Evolutionary conservation across 2,797 vertebrate species (phyloP), one percentile per base, ranked within the genome.

Genomic region (Brachymystax lenok): DNA sequence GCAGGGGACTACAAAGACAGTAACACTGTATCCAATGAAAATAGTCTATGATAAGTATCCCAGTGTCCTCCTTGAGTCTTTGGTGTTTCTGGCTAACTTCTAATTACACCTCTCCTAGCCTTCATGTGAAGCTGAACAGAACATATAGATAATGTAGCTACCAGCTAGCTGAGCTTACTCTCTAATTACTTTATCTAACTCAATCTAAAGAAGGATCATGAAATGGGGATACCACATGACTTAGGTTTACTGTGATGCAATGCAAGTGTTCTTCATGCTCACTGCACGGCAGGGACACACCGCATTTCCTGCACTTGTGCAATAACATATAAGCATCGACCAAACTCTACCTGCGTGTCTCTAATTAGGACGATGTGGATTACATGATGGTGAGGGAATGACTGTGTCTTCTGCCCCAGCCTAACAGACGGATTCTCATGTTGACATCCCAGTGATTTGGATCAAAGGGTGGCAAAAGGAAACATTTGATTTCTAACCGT

Each of bases 291-390:
- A 21, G 59, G 82, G 70, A 63, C 59, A 21, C 59, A 63, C n/a
- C 10, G 24, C 59, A 27, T 13, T 63, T 63, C 59, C 59, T 24
- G 59, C 10, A 63, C 21, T 27, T 63, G 24, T 63, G 59, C 59
- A 63, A 77, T 86, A 87, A 88, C 88, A 83, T 88, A 87, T 83
- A 87, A 46, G 40, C 40, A 91, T 90, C 82, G 82, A 80, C 87
- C 84, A 86, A 88, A 82, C 87, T 84, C 88, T 86, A 90, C 90
- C 84, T 86, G 56, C 76, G 74, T 90, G 90, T 86, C 93, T 94
- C 89, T 94, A 92, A 94, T 95, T 94, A 94, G 85, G 84, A 79
- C 84, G 82, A 82, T 90, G 91, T 88, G 87, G 92, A 94, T 95
- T 92, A 94, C 90, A 93, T 88, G 90, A 91, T 86, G 76, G 82